Conservation (phyloP, 2,113 vertebrate genomes). For the Rissa tridactyla region DNA sequence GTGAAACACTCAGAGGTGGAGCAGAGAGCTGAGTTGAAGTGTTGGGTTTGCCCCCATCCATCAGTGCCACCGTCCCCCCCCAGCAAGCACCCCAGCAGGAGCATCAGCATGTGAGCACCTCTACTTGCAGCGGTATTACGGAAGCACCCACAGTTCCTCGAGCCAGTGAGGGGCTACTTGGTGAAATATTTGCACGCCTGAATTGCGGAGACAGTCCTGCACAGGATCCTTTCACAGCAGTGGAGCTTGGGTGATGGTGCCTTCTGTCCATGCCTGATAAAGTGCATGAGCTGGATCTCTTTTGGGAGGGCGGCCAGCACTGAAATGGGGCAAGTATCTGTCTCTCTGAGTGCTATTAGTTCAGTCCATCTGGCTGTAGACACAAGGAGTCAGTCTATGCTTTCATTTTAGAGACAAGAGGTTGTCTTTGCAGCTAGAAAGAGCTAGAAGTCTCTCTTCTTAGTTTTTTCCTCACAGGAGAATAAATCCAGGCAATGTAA, state of each 20-base stretch:
- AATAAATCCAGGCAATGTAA: not conserved
- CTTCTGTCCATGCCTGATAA: rapidly evolving
- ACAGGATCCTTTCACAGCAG: not conserved
- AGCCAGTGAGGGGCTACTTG: not conserved
- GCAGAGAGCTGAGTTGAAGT: not conserved
- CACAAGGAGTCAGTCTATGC: not conserved
- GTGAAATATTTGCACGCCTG: not conserved
- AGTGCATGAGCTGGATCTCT: not conserved
- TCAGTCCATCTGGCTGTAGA: not conserved
- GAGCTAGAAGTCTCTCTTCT: not conserved
- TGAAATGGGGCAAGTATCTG: not conserved
- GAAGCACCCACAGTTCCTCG: not conserved
- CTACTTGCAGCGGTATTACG: not conserved
- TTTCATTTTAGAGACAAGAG: not conserved
- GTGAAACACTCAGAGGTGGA: not conserved
- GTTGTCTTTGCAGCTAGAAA: not conserved
- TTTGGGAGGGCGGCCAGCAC: not conserved
- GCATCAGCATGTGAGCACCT: not conserved
- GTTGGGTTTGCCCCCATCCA: not conserved
- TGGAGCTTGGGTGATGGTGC: not conserved
- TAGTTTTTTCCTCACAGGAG: not conserved
- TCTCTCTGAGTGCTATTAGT: not conserved
- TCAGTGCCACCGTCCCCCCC: no score
- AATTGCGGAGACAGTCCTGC: not conserved
- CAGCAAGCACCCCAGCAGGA: not conserved